Percentiles rank a stretch among this genome's conserved stretches.
These are phyloP conservation scores for Pterobdella sp. DNA, from an alignment of 2,888 invertebrate genomes.

Conservation along the genomic window DNA sequence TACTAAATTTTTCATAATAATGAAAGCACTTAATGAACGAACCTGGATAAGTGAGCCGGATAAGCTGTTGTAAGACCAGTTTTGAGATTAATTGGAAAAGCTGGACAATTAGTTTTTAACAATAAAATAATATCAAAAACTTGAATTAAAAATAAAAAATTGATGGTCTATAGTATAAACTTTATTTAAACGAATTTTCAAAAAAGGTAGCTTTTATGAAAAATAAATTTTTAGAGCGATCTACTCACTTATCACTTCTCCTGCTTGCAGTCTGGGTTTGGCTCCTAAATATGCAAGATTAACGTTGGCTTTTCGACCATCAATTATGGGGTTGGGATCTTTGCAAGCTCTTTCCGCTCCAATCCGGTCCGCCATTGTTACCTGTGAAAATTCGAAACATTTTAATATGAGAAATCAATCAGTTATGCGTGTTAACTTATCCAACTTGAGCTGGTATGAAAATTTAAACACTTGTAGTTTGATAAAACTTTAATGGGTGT, in stretches of 20 bases:
- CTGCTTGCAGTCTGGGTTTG: slow-evolving; percentile 64
- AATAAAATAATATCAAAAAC: neutral
- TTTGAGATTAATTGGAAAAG: slow-evolving; percentile 25
- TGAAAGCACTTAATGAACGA: neutral
- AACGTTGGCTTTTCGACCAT: slow-evolving; percentile 94
- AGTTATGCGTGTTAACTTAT: neutral
- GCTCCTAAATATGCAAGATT: slow-evolving; percentile 94
- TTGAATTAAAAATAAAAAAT: neutral
- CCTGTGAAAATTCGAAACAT: slow-evolving; percentile 56
- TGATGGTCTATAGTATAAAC: neutral
- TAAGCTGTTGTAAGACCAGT: slow-evolving; percentile 22
- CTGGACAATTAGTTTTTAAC: neutral
- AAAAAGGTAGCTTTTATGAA: neutral
- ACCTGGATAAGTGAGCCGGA: slow-evolving; percentile 26
- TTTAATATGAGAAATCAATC: neutral
- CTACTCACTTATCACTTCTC: slow-evolving; percentile 28
- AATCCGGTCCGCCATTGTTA: slow-evolving; percentile 90
- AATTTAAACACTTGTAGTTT: too few relatives aligned
- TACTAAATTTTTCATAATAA: too few relatives aligned
- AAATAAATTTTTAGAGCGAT: neutral
- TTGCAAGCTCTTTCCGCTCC: slow-evolving; percentile 92
- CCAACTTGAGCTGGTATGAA: neutral
- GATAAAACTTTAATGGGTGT: too few relatives aligned
- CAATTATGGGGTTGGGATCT: slow-evolving; percentile 95
- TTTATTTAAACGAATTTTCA: neutral